Percentiles rank a stretch among this genome's conserved stretches.
Evolutionary conservation across 2,797 vertebrate species (phyloP).

Genomic region (Hapalemur alaotrensis): DNA sequence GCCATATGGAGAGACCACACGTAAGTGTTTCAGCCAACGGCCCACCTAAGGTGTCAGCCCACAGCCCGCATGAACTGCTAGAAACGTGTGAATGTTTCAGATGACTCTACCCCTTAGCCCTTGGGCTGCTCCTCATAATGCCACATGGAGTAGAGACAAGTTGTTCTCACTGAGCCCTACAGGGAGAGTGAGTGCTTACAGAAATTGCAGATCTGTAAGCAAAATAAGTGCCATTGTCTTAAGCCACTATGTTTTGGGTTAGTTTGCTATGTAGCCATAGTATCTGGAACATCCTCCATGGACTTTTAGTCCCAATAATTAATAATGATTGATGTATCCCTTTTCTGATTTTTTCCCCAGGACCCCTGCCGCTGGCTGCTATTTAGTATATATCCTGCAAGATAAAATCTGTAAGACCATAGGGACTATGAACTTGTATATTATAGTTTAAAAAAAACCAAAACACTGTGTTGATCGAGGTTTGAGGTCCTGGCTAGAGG

Average conservation of each 20-base stretch:
- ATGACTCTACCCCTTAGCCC: background rate
- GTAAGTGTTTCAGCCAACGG: background rate
- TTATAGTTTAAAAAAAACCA: background rate
- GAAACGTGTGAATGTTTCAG: background rate
- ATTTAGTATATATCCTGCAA: background rate
- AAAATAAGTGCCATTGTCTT: background rate
- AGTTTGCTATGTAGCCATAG: background rate
- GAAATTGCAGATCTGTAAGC: background rate
- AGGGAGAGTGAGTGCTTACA: too few species aligned
- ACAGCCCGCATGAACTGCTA: too few species aligned
- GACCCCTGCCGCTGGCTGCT: background rate
- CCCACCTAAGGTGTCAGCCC: background rate
- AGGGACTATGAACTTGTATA: background rate
- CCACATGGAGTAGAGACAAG: background rate
- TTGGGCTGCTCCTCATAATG: background rate
- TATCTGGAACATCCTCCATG: background rate
- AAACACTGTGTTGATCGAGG: background rate
- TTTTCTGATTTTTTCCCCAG: background rate
- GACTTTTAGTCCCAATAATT: background rate
- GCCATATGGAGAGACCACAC: background rate
- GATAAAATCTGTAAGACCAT: background rate
- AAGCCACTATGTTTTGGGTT: background rate
- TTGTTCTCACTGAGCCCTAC: background rate
- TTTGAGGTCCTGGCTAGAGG: background rate
- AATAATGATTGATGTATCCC: background rate